phyloP scores from a whole-genome alignment of 1,140 invertebrate species.

The Pseudomyrmex flavicornis region DNA sequence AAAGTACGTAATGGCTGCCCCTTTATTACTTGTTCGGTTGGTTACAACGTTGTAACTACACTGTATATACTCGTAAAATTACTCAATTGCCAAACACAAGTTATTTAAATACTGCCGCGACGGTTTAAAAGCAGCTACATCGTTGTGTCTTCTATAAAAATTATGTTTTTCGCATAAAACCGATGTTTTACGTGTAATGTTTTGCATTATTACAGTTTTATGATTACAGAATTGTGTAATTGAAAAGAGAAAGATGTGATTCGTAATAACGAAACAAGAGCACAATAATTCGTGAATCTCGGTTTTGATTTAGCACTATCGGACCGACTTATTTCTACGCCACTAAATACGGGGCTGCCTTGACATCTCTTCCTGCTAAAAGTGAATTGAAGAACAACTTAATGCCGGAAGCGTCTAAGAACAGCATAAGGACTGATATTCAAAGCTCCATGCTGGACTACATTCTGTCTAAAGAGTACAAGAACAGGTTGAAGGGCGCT shows the following conservation, averaged over 20 bases:
- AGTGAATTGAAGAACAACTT: conserved; percentile 23
- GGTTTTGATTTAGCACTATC: conserved; percentile 4
- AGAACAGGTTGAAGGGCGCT: conserved; percentile 41
- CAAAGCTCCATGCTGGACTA: conserved; percentile 36
- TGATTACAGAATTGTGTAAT: neutral
- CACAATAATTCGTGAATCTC: neutral
- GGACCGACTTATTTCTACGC: conserved; percentile 36
- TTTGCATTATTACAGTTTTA: neutral
- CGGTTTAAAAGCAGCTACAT: neutral
- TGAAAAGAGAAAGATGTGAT: too few species aligned
- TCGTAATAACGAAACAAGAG: neutral
- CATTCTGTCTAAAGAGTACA: conserved; percentile 47
- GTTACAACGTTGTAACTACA: conserved; percentile 17
- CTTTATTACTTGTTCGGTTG: conserved; percentile 37
- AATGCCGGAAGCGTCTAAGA: conserved; percentile 1
- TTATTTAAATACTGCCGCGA: neutral
- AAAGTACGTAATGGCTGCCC: conserved; percentile 70
- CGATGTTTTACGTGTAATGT: neutral
- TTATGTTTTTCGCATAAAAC: neutral
- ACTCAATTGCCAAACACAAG: conserved; percentile 10
- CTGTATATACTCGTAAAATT: conserved; percentile 25
- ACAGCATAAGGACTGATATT: conserved; percentile 22
- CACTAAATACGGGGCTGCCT: conserved; percentile 15
- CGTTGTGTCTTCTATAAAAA: neutral
- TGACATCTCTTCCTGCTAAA: conserved; percentile 7